Evolutionary conservation across 2,113 vertebrate genomes (phyloP).

Genomic region (Prunella himalayana): DNA sequence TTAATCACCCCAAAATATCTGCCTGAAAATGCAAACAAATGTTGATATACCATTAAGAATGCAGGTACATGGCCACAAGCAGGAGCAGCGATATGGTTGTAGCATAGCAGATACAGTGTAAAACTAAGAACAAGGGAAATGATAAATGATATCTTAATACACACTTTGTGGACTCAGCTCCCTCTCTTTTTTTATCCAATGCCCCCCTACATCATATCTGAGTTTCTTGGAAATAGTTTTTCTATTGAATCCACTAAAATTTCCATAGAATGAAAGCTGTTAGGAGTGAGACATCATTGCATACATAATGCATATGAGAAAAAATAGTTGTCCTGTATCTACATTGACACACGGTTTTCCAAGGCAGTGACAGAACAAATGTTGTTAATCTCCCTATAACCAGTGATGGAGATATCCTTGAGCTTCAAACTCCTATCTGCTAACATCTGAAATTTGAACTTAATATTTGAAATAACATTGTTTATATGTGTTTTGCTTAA

Average conservation of each 20-base stretch:
- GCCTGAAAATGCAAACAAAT: constrained; percentile 9
- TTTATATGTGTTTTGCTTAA: not conserved
- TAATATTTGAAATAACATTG: not conserved
- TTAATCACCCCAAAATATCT: constrained; percentile 21
- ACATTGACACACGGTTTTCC: not conserved
- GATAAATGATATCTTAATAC: not conserved
- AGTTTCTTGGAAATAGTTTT: not conserved
- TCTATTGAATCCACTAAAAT: not conserved
- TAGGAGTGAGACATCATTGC: not conserved
- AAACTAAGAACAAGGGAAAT: not conserved
- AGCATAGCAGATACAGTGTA: not conserved
- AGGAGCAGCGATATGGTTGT: not conserved
- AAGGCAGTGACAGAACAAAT: not conserved
- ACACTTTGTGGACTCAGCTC: not conserved
- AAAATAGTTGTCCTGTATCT: not conserved
- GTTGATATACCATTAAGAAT: not conserved
- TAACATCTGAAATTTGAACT: not conserved
- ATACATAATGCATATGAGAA: not conserved
- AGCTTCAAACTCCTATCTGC: not conserved
- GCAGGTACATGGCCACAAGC: not conserved
- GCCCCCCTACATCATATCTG: not conserved
- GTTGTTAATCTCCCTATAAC: not conserved
- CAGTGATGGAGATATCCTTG: not conserved
- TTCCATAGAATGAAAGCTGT: not conserved
- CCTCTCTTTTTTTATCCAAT: not conserved